Evolutionary conservation across 2,113 vertebrate species (phyloP).

Genomic region (Sterrhoptilus dennistouni): DNA sequence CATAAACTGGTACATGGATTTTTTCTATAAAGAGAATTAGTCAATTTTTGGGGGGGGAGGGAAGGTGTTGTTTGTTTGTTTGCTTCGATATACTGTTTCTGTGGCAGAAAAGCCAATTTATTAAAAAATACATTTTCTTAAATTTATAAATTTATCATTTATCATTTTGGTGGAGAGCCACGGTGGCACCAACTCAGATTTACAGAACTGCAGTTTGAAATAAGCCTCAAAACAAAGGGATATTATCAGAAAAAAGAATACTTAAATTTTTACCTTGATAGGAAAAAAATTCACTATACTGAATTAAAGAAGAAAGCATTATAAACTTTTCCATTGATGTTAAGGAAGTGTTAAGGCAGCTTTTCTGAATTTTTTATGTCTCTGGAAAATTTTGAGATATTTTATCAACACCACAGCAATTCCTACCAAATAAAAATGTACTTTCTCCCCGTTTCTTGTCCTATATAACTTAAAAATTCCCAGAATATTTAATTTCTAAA

Average conservation of each 20-base stretch:
- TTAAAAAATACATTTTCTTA: not conserved
- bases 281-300: not conserved
- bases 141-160: not conserved
- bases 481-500: not conserved
- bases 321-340: not conserved
- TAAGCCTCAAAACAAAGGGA: not conserved
- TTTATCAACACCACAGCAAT: not conserved
- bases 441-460: not conserved
- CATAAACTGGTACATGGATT: not conserved
- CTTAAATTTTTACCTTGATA: not conserved
- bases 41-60: rapidly evolving
- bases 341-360: not conserved
- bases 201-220: not conserved
- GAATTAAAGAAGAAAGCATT: not conserved
- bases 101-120: not conserved
- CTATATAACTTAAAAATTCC: not conserved
- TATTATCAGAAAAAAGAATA: not conserved
- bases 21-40: not conserved
- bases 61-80: too few relatives aligned
- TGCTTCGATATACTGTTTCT: not conserved
- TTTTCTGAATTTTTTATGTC: not conserved
- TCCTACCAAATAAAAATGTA: not conserved
- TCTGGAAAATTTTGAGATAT: not conserved
- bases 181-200: not conserved
- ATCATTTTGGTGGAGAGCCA: not conserved